Base-by-base conservation (phyloP, 2,113 vertebrate genomes). In the Bujurquina vittata region DNA sequence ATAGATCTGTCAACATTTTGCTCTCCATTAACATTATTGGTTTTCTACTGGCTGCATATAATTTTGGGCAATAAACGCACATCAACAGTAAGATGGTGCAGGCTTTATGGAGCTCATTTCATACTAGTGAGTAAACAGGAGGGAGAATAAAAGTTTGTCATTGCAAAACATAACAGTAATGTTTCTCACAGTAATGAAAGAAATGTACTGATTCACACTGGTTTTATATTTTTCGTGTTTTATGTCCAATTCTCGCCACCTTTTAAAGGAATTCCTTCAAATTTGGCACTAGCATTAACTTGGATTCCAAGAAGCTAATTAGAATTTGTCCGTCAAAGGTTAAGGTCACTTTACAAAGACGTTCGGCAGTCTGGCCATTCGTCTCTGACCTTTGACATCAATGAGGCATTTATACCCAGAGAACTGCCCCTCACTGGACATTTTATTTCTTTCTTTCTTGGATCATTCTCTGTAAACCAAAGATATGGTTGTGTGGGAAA, bases 401-500 rank as follows among this genome's bases (percentile, higher is more conserved):
- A 20, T 15, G 49, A 49, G 22, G 17, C 43, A 49, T 69, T 69
- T 69, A 29, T 15, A 29, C 23, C 49, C 10, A 20, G 43, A 29
- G 65, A 69, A 52, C 65, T 69, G 43, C 40, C 3, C 3, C 40
- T 12, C 40, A 29, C 15, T 20, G 37, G 15, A 46, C 46, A 46
- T 46, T 18, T 65, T 26, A 4, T 5, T 31, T 65, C 35, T 20
- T 0, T 43, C 7, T 40, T 40, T 65, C 43, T 67, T 12, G 11
- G 40, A 43, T 11, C 40, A 43, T 12, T 26, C 62, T 65, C 37
- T 65, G 4, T 23, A 65, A 43, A 65, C 22, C 37, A 7, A 23
- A 26, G 4, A 65, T 14, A 3, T 14, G 0, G 22, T 65, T 46
- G 62, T 43, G 37, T 7, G 62, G 0, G 0, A 46, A 43, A 17